phyloP scores from a whole-genome alignment of 2,113 vertebrate species.

The Lucifuga dentata region DNA sequence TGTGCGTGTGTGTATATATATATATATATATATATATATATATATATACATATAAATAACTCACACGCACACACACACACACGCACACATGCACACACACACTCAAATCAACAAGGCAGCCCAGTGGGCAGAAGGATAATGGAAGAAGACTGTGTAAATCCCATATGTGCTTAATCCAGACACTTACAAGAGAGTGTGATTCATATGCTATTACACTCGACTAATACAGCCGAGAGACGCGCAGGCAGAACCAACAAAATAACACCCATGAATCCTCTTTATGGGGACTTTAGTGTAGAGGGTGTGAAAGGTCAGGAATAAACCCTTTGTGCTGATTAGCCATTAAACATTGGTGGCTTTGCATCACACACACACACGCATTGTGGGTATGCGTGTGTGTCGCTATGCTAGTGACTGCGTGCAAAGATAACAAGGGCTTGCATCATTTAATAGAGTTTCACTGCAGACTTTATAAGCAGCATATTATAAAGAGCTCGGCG shows the following conservation, averaged over 20 bases:
- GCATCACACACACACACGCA: constrained; percentile 21
- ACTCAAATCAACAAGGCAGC: constrained; percentile 31
- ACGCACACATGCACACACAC: constrained; percentile 8
- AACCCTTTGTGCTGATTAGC: constrained; percentile 67
- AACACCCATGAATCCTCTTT: constrained; percentile 74
- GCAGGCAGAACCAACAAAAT: constrained; percentile 61
- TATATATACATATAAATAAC: background rate
- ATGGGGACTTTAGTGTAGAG: constrained; percentile 60
- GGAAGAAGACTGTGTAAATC: constrained; percentile 74
- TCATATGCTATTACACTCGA: constrained; percentile 79
- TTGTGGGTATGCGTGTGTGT: constrained; percentile 2
- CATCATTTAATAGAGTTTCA: constrained; percentile 20
- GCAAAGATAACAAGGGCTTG: constrained; percentile 25
- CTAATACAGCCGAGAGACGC: constrained; percentile 71
- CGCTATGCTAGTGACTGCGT: background rate
- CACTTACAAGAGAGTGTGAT: constrained; percentile 80
- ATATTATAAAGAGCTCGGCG: constrained; percentile 3
- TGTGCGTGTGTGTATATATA: no score
- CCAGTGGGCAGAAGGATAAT: constrained; percentile 63
- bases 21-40: background rate
- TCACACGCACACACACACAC: constrained; percentile 24
- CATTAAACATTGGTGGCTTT: constrained; percentile 58
- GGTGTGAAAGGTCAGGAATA: constrained; percentile 64
- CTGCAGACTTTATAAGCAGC: constrained; percentile 7
- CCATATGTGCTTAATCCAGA: constrained; percentile 79